These are phyloP conservation scores for Oncorhynchus tshawytscha DNA, from an alignment of 2,113 vertebrate species.

Conservation along the genomic window DNA sequence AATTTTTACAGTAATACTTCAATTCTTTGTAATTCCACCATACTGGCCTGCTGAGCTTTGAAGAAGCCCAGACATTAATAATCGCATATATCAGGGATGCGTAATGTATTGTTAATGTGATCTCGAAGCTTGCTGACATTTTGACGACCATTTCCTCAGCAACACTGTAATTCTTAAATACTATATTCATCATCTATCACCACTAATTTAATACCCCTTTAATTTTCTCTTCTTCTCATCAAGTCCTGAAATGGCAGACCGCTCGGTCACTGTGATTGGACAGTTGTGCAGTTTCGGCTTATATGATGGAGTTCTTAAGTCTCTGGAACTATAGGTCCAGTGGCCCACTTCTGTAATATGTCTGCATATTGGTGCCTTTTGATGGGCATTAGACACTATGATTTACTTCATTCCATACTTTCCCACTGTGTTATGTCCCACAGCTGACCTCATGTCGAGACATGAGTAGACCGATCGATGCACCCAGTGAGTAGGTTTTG, in stretches of 20 bases:
- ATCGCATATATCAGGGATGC: neutral
- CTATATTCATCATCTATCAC: constrained; percentile 4
- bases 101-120: constrained; percentile 8
- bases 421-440: neutral
- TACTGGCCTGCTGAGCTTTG: neutral
- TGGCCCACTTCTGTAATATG: too few relatives aligned
- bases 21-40: neutral
- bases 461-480: neutral
- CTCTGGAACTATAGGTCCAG: neutral
- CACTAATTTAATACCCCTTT: neutral
- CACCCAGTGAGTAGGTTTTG: neutral
- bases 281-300: neutral
- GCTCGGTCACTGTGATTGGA: neutral
- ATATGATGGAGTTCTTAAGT: neutral
- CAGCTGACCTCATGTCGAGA: neutral
- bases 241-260: neutral
- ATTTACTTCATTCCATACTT: neutral
- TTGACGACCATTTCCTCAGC: neutral
- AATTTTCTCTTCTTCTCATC: neutral
- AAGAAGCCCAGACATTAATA: neutral
- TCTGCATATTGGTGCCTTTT: neutral
- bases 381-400: neutral
- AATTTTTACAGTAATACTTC: neutral
- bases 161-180: constrained; percentile 7
- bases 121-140: constrained; percentile 7